These are phyloP conservation scores for Akabosia matsudoensis DNA, from an alignment of 1,140 invertebrate species.

Conservation along the genomic window DNA sequence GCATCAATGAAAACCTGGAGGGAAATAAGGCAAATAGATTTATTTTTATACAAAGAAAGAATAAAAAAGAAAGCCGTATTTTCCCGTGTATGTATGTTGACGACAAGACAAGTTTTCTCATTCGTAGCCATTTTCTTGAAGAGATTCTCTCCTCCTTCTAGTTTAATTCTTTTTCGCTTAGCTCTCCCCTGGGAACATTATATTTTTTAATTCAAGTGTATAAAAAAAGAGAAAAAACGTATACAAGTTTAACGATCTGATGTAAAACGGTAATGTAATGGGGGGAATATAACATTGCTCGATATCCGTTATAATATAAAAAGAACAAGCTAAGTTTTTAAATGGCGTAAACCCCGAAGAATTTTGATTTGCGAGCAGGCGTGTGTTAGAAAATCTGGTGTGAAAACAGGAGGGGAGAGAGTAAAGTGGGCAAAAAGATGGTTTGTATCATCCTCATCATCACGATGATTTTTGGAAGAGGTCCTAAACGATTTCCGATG, in stretches of 20 bases:
- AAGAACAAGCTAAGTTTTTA: neutral
- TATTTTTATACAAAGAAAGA: too few relatives aligned
- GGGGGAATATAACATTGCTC: neutral
- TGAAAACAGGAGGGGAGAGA: neutral
- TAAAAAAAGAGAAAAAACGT: neutral
- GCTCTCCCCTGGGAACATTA: slow-evolving; percentile 5
- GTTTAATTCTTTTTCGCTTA: slow-evolving; percentile 12
- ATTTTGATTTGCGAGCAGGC: neutral
- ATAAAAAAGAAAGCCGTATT: too few relatives aligned
- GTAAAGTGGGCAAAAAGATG: slow-evolving; percentile 29
- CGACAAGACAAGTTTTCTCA: too few relatives aligned
- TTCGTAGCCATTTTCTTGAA: neutral
- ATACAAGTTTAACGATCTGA: neutral
- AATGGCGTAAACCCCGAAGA: neutral
- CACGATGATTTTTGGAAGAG: slow-evolving; percentile 45
- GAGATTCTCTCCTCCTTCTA: neutral
- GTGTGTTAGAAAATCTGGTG: neutral
- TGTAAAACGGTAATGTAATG: neutral
- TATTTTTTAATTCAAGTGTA: slow-evolving; percentile 7
- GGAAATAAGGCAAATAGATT: neutral
- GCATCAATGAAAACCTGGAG: neutral
- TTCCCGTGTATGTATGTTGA: neutral
- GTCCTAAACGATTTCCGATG: slow-evolving; percentile 48
- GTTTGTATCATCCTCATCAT: slow-evolving; percentile 26
- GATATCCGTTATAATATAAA: neutral